Conservation (phyloP, 2,113 vertebrate genomes). For the Genyomyrus donnyi region DNA sequence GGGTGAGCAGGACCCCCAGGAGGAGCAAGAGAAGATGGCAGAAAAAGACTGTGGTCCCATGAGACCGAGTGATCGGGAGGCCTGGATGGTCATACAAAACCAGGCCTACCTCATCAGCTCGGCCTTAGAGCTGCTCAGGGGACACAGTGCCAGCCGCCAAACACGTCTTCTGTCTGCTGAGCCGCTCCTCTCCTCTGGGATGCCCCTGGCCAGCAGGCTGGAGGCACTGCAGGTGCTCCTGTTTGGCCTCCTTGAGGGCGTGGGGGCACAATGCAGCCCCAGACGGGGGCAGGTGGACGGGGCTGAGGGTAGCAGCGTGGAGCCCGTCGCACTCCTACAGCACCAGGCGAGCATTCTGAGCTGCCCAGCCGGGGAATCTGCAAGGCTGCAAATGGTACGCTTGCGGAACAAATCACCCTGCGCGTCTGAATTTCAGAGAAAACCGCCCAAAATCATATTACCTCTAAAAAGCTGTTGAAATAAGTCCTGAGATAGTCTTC, state of each 20-base stretch:
- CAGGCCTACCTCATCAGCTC: slow-evolving; percentile 75
- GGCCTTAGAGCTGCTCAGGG: slow-evolving; percentile 73
- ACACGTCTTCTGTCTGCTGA: slow-evolving; percentile 24
- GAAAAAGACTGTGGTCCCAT: slow-evolving; percentile 25
- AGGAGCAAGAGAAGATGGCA: slow-evolving; percentile 42
- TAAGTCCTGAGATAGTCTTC: not conserved
- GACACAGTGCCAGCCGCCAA: slow-evolving; percentile 51
- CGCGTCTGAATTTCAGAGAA: slow-evolving; percentile 44
- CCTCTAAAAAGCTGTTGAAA: not conserved
- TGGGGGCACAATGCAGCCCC: slow-evolving; percentile 69
- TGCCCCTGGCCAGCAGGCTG: slow-evolving; percentile 71
- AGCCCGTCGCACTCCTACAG: slow-evolving; percentile 53
- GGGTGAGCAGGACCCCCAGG: slow-evolving; percentile 48
- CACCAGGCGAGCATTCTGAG: slow-evolving; percentile 56
- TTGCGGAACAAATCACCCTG: slow-evolving; percentile 52
- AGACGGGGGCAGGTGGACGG: slow-evolving; percentile 64
- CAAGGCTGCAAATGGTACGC: slow-evolving; percentile 50
- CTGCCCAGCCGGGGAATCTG: slow-evolving; percentile 51
- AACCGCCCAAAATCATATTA: slow-evolving; percentile 18
- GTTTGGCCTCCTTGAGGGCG: slow-evolving; percentile 66
- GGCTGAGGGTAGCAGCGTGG: slow-evolving; percentile 60
- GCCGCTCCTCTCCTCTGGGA: slow-evolving; percentile 21
- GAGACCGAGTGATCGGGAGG: slow-evolving; percentile 63
- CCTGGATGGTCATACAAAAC: slow-evolving; percentile 64
- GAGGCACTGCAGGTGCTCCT: slow-evolving; percentile 78